A percentile compares a stretch with the other conserved stretches of the same genome.
Conservation (phyloP, 1,140 invertebrate genomes). For the Vanessa atalanta region DNA sequence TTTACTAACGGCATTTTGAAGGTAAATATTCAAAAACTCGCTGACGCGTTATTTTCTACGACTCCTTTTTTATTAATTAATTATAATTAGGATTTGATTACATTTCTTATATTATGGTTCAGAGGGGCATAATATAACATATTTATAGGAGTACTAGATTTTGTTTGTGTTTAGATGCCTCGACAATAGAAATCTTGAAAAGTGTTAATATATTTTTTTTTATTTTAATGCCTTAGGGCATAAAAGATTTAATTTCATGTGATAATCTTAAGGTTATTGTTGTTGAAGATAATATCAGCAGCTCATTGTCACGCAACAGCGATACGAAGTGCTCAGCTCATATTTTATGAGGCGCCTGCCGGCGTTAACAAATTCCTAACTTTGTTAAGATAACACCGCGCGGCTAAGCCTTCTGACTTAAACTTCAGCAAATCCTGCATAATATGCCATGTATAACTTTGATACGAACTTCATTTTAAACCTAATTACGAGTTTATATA, state of each 20-base stretch:
- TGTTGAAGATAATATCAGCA: not conserved
- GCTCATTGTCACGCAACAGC: conserved; percentile 16
- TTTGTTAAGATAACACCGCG: conserved; percentile 63
- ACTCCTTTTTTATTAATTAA: no score
- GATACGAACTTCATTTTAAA: conserved; percentile 33
- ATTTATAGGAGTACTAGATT: no score
- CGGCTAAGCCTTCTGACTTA: conserved; percentile 56
- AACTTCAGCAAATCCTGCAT: conserved; percentile 54
- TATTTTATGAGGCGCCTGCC: conserved; percentile 58
- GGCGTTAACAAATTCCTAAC: conserved; percentile 66
- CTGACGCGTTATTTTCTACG: no score
- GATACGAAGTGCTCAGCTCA: conserved; percentile 47
- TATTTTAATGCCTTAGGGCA: not conserved
- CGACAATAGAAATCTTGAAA: no score
- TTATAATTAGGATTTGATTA: no score
- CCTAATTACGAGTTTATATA: conserved; percentile 32
- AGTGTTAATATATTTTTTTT: no score
- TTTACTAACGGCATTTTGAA: no score
- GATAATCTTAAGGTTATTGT: not conserved
- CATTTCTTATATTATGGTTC: no score
- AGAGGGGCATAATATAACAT: no score
- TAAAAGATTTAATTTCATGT: not conserved
- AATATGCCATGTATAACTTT: conserved; percentile 42
- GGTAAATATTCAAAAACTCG: no score
- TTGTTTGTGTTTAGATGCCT: no score